A percentile compares a stretch with the other conserved stretches of the same genome.
Evolutionary conservation across 2,888 invertebrate genomes (phyloP).

Genomic region (Ctena decussata): DNA sequence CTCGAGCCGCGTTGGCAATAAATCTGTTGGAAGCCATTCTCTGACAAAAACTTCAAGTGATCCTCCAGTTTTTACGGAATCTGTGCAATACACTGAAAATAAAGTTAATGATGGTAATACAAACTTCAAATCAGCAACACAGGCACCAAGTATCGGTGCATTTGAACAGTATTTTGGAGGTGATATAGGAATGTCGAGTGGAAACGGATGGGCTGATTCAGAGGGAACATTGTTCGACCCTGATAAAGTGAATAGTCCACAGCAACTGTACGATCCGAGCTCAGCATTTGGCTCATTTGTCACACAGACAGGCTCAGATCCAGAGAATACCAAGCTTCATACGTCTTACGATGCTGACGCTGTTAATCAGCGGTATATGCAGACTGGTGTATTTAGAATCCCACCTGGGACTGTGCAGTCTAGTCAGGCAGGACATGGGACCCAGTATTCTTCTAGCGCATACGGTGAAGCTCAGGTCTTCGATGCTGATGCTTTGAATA

Average conservation of each 20-base stretch:
- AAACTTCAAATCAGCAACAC: neutral
- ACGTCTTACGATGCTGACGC: conserved; percentile 35
- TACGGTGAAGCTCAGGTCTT: conserved; percentile 11
- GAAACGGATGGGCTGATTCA: neutral
- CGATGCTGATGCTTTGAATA: conserved; percentile 41
- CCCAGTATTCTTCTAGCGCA: neutral
- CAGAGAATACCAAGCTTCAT: neutral
- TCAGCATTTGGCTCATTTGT: conserved; percentile 25
- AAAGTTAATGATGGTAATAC: neutral
- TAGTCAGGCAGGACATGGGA: neutral
- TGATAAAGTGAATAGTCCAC: conserved; percentile 19
- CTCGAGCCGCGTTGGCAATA: neutral
- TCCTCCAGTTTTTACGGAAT: neutral
- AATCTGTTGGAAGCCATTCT: neutral
- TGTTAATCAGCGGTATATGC: conserved; percentile 31
- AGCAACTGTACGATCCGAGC: conserved; percentile 26
- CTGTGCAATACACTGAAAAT: neutral
- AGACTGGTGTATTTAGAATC: neutral
- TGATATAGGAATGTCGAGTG: neutral
- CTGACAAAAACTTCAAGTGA: neutral
- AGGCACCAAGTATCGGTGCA: neutral
- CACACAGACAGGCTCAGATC: conserved; percentile 53
- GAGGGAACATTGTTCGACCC: conserved; percentile 22
- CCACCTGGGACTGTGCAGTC: neutral
- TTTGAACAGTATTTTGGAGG: neutral